These are phyloP conservation scores for Acarapis woodi DNA, from an alignment of 1,140 invertebrate genomes.

Conservation along the genomic window DNA sequence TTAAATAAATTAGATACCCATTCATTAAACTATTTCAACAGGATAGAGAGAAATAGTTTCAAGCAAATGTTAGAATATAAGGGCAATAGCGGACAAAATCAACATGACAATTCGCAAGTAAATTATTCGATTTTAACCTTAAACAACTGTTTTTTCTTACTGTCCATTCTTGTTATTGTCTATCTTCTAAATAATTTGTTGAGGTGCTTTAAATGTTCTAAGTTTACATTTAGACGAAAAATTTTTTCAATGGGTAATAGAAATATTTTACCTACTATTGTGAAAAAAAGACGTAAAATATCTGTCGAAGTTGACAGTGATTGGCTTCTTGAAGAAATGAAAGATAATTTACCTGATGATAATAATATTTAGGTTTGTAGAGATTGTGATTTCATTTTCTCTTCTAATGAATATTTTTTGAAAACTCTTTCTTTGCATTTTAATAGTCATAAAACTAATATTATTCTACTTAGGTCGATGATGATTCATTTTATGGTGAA, in stretches of 20 bases:
- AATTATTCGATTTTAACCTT: neutral
- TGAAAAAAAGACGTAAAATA: too few species aligned
- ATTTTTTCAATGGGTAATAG: too few species aligned
- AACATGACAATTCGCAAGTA: neutral
- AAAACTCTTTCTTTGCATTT: constrained; percentile 1
- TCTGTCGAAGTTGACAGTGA: neutral
- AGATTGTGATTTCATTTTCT: neutral
- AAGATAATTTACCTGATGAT: neutral
- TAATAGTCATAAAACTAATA: neutral
- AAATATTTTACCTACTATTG: too few species aligned
- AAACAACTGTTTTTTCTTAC: too few species aligned
- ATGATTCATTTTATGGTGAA: neutral
- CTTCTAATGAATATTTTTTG: constrained; percentile 5
- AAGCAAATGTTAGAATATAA: neutral
- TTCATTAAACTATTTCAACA: neutral
- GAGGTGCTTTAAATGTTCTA: too few species aligned
- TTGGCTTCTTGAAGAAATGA: neutral
- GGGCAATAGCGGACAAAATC: neutral
- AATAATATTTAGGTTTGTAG: neutral
- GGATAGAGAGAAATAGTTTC: neutral
- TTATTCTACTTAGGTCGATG: neutral
- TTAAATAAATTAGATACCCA: too few species aligned
- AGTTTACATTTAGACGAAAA: too few species aligned
- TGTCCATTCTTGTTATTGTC: too few species aligned
- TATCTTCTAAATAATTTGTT: too few species aligned